Percentiles rank a stretch among this genome's conserved stretches.
phyloP scores from a whole-genome alignment of 2,113 vertebrate genomes.

The Phalacrocorax brasilianus region DNA sequence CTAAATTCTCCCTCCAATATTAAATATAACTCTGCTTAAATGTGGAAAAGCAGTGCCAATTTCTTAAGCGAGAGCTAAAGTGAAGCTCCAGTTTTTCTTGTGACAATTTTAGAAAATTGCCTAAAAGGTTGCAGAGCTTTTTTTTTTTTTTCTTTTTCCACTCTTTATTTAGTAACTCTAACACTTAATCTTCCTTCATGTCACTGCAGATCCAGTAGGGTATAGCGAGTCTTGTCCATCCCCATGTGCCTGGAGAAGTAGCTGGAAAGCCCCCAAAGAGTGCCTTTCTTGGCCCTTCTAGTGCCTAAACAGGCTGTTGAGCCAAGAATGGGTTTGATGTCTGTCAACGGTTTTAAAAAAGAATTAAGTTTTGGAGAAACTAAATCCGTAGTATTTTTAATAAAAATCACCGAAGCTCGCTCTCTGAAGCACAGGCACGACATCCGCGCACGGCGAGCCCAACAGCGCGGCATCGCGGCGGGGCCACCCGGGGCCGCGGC shows the following conservation, averaged over 20 bases:
- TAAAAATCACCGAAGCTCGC: background rate
- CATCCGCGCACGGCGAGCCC: rapidly evolving
- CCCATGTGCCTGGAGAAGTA: background rate
- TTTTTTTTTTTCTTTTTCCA: background rate
- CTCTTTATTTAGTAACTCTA: background rate
- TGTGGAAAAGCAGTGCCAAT: background rate
- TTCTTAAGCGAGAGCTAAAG: background rate
- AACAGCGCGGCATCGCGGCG: background rate
- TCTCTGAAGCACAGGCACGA: background rate
- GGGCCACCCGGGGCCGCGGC: rapidly evolving
- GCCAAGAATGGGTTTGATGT: background rate
- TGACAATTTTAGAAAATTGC: conserved; percentile 19
- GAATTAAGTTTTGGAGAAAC: background rate
- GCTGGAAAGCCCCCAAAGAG: background rate
- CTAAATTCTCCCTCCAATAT: conserved; percentile 40
- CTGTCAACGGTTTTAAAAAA: background rate
- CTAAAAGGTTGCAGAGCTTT: background rate
- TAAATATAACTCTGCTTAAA: conserved; percentile 47
- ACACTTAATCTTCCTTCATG: background rate
- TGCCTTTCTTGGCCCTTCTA: background rate
- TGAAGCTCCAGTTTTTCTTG: background rate
- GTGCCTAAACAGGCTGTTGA: background rate
- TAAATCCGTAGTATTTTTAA: background rate
- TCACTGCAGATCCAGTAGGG: background rate
- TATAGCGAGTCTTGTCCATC: background rate